Conservation (phyloP, 1,140 invertebrate genomes). For the Rhopalosiphum padi region DNA sequence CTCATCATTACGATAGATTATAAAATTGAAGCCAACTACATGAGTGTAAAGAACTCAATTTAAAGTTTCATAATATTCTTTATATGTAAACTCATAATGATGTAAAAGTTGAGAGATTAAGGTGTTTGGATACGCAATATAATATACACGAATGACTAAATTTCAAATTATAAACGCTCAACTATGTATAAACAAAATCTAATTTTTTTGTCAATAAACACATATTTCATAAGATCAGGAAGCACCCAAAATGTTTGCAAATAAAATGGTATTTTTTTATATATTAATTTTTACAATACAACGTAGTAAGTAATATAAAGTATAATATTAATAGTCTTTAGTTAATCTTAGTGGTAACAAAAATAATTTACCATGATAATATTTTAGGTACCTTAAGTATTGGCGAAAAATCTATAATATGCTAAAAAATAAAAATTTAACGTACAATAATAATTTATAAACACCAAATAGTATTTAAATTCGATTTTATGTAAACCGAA, state of each 20-base stretch:
- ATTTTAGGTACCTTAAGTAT: constrained; percentile 38
- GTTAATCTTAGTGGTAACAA: constrained; percentile 34
- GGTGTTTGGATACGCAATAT: not conserved
- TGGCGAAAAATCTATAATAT: not conserved
- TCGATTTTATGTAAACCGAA: not conserved
- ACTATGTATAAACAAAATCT: not conserved
- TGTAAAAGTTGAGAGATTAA: not conserved
- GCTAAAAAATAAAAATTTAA: not conserved
- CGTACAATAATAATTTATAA: not conserved
- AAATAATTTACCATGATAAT: constrained; percentile 15
- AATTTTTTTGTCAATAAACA: not conserved
- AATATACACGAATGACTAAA: not conserved
- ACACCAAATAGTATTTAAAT: not conserved
- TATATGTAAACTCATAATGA: not conserved
- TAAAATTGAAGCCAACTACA: not conserved
- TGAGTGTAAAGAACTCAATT: not conserved
- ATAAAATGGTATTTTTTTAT: not conserved
- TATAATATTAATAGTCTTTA: constrained; percentile 37
- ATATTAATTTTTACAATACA: not conserved
- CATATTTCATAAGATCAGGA: not conserved
- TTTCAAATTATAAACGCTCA: not conserved
- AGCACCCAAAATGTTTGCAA: not conserved
- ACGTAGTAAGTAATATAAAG: not conserved
- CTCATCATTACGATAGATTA: not conserved
- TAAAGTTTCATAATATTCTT: not conserved